Evolutionary conservation across 2,797 vertebrate species (phyloP).

Genomic region (Notolepis coatsorum): DNA sequence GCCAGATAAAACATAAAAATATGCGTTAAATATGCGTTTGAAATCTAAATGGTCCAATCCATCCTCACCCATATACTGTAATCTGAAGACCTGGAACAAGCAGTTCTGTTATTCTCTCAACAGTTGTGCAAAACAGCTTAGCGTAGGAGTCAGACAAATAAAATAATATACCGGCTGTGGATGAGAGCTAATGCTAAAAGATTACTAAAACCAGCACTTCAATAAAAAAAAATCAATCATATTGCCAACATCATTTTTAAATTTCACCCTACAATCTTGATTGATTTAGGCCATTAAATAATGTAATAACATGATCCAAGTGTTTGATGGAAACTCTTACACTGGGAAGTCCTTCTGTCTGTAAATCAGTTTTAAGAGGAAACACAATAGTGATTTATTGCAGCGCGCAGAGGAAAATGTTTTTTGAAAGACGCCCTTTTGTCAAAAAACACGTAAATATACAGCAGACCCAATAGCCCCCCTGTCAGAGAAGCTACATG

Average conservation of each 20-base stretch:
- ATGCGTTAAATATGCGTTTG: too few relatives aligned
- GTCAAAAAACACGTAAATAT: conserved; percentile 28
- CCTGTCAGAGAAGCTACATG: conserved; percentile 7
- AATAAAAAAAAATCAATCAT: too few relatives aligned
- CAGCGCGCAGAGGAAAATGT: conserved; percentile 4
- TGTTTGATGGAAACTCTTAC: conserved; percentile 34
- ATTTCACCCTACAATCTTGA: conserved; percentile 7
- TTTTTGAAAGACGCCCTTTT: conserved; percentile 15
- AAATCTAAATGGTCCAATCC: too few relatives aligned
- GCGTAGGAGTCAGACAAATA: too few relatives aligned
- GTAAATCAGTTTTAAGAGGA: conserved; percentile 48
- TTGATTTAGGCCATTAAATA: conserved; percentile 10
- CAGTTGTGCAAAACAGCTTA: too few relatives aligned
- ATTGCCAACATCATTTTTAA: conserved; percentile 27
- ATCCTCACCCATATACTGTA: too few relatives aligned
- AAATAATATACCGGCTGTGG: background rate
- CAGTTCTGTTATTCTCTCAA: too few relatives aligned
- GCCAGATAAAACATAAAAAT: too few relatives aligned
- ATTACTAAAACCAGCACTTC: background rate
- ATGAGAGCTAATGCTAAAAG: conserved; percentile 2
- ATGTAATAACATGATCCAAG: conserved; percentile 7
- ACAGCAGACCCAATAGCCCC: conserved; percentile 1
- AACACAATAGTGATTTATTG: conserved; percentile 48
- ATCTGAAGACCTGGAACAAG: too few relatives aligned
- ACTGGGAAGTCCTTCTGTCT: conserved; percentile 12